A percentile compares a stretch with the other conserved stretches of the same genome.
Evolutionary conservation across 35 echinoderm and acorn worm species (phyloP).

Genomic region (Lytechinus variegatus): DNA sequence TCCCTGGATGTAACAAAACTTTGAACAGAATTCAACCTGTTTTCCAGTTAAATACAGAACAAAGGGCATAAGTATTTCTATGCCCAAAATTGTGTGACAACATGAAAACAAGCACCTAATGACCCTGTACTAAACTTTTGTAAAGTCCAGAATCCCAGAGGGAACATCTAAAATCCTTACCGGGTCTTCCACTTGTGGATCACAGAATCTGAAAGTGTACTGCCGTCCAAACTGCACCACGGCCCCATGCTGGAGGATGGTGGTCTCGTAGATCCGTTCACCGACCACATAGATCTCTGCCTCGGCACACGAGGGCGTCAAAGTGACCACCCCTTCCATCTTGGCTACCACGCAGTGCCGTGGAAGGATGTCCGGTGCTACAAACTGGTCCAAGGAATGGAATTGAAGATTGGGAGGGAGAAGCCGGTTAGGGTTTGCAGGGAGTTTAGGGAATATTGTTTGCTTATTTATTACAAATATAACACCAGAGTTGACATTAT

Average conservation of each 20-base stretch:
- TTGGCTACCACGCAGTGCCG: slow-evolving; percentile 96
- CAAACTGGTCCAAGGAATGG: slow-evolving; percentile 60
- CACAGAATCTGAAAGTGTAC: slow-evolving; percentile 93
- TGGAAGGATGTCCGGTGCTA: slow-evolving; percentile 78
- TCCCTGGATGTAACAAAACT: background rate
- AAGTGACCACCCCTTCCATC: slow-evolving; percentile 94
- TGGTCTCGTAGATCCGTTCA: slow-evolving; percentile 84
- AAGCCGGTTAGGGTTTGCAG: background rate
- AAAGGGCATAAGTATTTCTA: no score
- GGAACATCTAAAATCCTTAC: slow-evolving; percentile 60
- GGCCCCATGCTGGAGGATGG: slow-evolving; percentile 84
- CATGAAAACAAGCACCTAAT: no score
- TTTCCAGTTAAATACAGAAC: no score
- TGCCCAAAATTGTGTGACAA: no score
- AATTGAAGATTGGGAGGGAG: background rate
- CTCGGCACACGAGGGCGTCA: slow-evolving; percentile 85
- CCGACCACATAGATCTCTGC: slow-evolving; percentile 82
- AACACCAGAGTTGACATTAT: background rate
- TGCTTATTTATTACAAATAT: background rate
- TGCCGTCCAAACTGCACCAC: slow-evolving; percentile 88
- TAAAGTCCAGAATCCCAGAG: no score
- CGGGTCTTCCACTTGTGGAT: slow-evolving; percentile 86
- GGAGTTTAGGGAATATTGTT: background rate
- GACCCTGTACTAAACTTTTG: no score
- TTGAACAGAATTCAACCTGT: background rate